phyloP scores from a whole-genome alignment of 1,140 invertebrate species.

The Neodiprion virginianus region DNA sequence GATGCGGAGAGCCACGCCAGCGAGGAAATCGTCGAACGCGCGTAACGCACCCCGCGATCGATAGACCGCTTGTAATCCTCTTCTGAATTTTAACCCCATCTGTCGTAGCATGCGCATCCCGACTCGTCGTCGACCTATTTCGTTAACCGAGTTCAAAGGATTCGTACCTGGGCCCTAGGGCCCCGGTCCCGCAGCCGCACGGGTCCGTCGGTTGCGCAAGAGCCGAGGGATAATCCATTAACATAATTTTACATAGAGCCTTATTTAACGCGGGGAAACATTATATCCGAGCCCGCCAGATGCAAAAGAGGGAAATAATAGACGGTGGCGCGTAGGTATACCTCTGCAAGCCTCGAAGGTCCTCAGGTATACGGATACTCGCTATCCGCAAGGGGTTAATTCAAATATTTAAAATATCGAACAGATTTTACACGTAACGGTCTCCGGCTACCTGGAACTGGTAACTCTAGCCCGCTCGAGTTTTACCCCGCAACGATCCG shows the following conservation, averaged over 20 bases:
- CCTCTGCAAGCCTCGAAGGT: conserved; percentile 6
- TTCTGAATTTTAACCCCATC: conserved; percentile 62
- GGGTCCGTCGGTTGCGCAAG: background rate
- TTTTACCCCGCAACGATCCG: conserved; percentile 32
- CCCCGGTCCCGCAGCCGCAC: background rate
- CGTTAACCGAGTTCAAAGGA: conserved; percentile 2
- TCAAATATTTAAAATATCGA: conserved; percentile 60
- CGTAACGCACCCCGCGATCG: conserved; percentile 39
- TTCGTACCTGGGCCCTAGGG: background rate
- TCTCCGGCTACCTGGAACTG: conserved; percentile 51
- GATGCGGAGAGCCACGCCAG: too few species aligned
- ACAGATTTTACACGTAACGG: conserved; percentile 56
- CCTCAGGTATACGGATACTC: conserved; percentile 33
- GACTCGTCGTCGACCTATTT: conserved; percentile 27
- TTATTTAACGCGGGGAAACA: conserved; percentile 48
- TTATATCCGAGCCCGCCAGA: conserved; percentile 55
- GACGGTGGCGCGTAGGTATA: conserved; percentile 17
- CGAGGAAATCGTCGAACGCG: too few species aligned
- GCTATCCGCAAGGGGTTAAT: conserved; percentile 51
- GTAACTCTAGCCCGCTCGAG: conserved; percentile 51
- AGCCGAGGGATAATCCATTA: conserved; percentile 61
- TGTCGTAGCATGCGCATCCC: conserved; percentile 57
- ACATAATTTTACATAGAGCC: conserved; percentile 63
- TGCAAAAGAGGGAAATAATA: conserved; percentile 61
- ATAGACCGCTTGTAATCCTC: conserved; percentile 60